A percentile compares a stretch with the other conserved stretches of the same genome.
These are phyloP conservation scores for Chrysogorgia sp. DNA, from an alignment of 92 coral and sea anemone species.

Conservation along the genomic window DNA sequence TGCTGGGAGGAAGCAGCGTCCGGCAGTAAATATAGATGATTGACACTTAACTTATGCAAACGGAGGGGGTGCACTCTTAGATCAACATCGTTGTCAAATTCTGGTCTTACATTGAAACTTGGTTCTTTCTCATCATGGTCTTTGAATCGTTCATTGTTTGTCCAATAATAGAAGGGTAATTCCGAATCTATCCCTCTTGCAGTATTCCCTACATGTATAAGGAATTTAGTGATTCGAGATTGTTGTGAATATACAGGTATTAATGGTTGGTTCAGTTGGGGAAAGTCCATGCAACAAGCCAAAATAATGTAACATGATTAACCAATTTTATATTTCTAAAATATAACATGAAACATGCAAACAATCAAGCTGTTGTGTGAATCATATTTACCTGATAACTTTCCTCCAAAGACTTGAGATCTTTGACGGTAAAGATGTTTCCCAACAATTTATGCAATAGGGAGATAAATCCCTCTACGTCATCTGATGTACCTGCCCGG, in stretches of 20 bases:
- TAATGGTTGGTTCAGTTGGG: no score
- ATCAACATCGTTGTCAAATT: conserved; percentile 12
- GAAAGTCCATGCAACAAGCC: no score
- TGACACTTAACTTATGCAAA: no score
- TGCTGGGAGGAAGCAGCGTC: no score
- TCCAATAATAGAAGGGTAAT: conserved; percentile 41
- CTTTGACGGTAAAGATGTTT: conserved; percentile 58
- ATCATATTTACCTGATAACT: conserved; percentile 51
- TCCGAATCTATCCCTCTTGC: conserved; percentile 42
- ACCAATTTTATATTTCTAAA: no score
- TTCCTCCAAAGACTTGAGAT: conserved; percentile 62
- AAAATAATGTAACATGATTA: no score
- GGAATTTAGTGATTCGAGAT: no score
- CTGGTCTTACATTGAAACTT: no score
- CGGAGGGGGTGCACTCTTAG: neutral
- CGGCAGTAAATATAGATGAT: no score
- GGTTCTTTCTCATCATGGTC: conserved; percentile 42
- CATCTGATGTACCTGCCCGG: conserved; percentile 65
- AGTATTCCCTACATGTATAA: conserved; percentile 37
- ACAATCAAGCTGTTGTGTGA: no score
- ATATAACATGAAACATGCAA: no score
- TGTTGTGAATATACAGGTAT: no score
- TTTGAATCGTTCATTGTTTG: conserved; percentile 41
- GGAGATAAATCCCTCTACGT: conserved; percentile 66
- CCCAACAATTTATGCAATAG: conserved; percentile 62